phyloP scores from a whole-genome alignment of 2,888 invertebrate species.

The Cephus sareptanus region DNA sequence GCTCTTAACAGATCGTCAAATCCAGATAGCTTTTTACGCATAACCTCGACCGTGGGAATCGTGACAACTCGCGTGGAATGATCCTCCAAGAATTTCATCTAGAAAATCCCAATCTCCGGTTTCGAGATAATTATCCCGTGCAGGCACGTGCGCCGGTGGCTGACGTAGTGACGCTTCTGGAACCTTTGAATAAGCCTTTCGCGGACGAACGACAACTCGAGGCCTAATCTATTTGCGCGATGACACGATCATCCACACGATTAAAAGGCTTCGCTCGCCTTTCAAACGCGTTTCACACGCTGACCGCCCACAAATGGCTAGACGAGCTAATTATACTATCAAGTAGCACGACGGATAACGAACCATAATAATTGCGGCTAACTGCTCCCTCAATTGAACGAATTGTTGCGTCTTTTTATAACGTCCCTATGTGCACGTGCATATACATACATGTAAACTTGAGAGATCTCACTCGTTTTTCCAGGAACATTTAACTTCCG shows the following conservation, averaged over 20 bases:
- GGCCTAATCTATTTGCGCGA: neutral
- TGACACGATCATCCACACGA: conserved; percentile 20
- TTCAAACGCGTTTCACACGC: conserved; percentile 50
- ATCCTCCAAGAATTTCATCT: neutral
- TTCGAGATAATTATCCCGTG: neutral
- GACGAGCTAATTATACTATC: conserved; percentile 51
- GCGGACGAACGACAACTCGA: neutral
- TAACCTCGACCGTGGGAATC: neutral
- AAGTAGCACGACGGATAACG: conserved; percentile 46
- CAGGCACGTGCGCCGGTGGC: neutral
- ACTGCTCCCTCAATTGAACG: conserved; percentile 46
- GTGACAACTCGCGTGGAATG: neutral
- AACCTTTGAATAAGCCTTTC: neutral
- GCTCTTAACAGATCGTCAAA: conserved; percentile 3
- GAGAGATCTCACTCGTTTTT: neutral
- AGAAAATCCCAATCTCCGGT: conserved; percentile 1
- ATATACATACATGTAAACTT: neutral
- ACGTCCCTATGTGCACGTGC: neutral
- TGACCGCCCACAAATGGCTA: conserved; percentile 28
- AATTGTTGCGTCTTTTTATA: conserved; percentile 32
- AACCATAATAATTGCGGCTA: conserved; percentile 44
- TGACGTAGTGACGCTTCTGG: neutral
- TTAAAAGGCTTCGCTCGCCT: conserved; percentile 41
- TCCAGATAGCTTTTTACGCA: neutral
- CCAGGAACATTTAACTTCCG: neutral